phyloP scores from a whole-genome alignment of 1,140 invertebrate genomes.

The Callitettix versicolor region DNA sequence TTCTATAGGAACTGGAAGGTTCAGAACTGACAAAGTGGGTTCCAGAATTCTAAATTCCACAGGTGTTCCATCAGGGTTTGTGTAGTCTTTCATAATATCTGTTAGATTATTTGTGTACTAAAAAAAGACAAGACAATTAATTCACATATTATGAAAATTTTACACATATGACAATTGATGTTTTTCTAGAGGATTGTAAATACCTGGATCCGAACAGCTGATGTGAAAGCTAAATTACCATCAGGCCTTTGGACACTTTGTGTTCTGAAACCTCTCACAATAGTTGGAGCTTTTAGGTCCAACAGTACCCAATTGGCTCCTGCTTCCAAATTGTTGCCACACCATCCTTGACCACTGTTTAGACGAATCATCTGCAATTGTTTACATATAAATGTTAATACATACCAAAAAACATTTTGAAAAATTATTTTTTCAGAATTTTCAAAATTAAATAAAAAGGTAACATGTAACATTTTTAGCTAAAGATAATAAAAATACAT shows the following conservation, averaged over 20 bases:
- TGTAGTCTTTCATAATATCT: constrained; percentile 81
- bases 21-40: constrained; percentile 76
- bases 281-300: constrained; percentile 80
- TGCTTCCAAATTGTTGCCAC: constrained; percentile 69
- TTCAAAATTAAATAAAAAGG: constrained; percentile 3
- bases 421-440: not conserved
- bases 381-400: too few species aligned
- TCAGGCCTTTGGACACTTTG: constrained; percentile 71
- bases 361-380: constrained; percentile 60
- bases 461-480: not conserved
- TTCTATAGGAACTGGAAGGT: constrained; percentile 83
- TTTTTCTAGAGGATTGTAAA: not conserved
- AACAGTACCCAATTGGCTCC: constrained; percentile 81
- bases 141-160: not conserved
- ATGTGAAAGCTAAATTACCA: constrained; percentile 73
- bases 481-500: too few species aligned
- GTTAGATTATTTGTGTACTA: constrained; percentile 81
- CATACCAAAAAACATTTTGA: not conserved
- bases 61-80: constrained; percentile 82
- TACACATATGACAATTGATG: not conserved
- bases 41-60: constrained; percentile 83
- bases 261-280: constrained; percentile 79
- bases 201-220: constrained; percentile 66
- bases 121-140: constrained; percentile 15
- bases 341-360: constrained; percentile 78